Evolutionary conservation across 1,140 invertebrate genomes (phyloP).

Genomic region (Trachelipus rathkii): DNA sequence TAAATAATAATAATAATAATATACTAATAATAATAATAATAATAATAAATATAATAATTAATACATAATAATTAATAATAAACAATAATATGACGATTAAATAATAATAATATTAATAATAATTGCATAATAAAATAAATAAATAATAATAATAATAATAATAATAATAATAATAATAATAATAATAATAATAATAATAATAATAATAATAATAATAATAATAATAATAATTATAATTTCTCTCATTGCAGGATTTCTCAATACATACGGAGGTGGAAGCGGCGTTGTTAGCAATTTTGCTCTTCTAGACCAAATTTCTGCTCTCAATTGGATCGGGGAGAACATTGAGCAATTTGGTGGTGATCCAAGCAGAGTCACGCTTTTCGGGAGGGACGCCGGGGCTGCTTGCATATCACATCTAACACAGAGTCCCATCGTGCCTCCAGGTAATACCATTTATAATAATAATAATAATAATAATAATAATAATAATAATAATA

Average conservation of each 20-base stretch:
- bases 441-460: constrained; percentile 29
- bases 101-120: no score
- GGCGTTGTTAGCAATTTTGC: constrained; percentile 64
- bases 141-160: no score
- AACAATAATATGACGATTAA: no score
- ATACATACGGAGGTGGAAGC: constrained; percentile 57
- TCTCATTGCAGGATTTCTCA: constrained; percentile 61
- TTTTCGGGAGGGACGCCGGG: constrained; percentile 90
- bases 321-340: constrained; percentile 67
- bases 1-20: no score
- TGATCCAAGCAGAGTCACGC: constrained; percentile 72
- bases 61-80: no score
- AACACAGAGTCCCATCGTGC: constrained; percentile 71
- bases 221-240: not conserved
- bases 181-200: no score
- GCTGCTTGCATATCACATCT: constrained; percentile 86
- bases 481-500: no score
- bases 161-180: no score
- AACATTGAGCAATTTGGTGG: constrained; percentile 77
- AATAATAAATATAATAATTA: no score
- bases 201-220: not conserved
- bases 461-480: no score
- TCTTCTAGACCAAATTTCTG: constrained; percentile 69
- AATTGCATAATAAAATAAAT: no score
- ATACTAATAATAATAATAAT: no score